Percentiles rank a stretch among this genome's conserved stretches.
Conservation (phyloP, 2,888 invertebrate genomes). For the Caradrina kadenii region DNA sequence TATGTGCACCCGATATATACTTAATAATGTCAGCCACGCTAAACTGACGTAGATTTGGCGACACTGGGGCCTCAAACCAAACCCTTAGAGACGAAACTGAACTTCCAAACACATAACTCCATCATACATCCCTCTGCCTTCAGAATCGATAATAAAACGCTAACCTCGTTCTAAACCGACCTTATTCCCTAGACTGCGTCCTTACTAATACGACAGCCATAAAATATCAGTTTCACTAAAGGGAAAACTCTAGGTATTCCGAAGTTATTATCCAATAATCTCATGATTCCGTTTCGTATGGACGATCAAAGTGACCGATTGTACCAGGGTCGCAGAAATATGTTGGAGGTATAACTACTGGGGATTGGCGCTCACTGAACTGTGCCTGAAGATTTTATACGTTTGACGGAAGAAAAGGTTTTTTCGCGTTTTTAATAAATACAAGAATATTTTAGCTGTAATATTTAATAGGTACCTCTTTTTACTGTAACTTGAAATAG, state of each 20-base stretch:
- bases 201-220: conserved; percentile 39
- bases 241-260: conserved; percentile 35
- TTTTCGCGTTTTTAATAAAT: conserved; percentile 1
- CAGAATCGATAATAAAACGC: conserved; percentile 32
- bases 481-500: neutral
- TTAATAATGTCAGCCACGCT: too few relatives aligned
- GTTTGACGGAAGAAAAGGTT: neutral
- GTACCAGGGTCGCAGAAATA: conserved; percentile 41
- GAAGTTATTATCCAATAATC: conserved; percentile 48
- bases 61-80: neutral
- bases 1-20: too few relatives aligned
- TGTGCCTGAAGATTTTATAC: conserved; percentile 5
- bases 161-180: conserved; percentile 16
- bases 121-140: neutral
- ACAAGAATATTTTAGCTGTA: neutral
- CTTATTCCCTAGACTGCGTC: conserved; percentile 22
- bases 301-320: conserved; percentile 45
- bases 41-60: neutral
- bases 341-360: conserved; percentile 12
- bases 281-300: conserved; percentile 46
- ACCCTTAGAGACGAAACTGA: neutral
- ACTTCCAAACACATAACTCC: conserved; percentile 5
- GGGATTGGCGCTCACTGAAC: conserved; percentile 21
- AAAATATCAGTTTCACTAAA: conserved; percentile 47
- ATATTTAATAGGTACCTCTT: neutral